Base-by-base conservation (phyloP, 1,140 invertebrate species). In the Drosophila athabasca region DNA sequence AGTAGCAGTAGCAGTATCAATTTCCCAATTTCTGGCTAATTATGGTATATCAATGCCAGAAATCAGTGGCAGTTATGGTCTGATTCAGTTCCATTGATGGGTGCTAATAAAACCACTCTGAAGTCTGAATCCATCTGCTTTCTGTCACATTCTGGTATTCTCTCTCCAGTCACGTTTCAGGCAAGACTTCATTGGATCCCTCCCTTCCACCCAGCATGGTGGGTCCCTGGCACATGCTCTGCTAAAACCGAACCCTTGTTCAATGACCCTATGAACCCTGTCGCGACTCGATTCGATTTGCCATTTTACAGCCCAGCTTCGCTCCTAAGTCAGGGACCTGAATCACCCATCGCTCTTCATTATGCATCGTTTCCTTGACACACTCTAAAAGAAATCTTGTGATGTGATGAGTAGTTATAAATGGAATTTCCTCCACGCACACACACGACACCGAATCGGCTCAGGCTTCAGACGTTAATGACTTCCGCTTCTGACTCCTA, bases 381-480 rank as follows among this genome's bases (percentile, higher is more conserved):
- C 24, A 31, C 35, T 35, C 35, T n/a, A n/a, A 52, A 31, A 35
- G 15, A 11, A 66, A 15, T 48, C 44, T 6, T 6, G 43, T 68
- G 31, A 68, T 6, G 43, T 68, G 31, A 68, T 55, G 65, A 67
- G 65, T 68, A 48, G 58, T 49, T 54, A 55, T 73, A 72, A 72
- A 72, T 65, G 51, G 59, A 62, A 54, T 50, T 66, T 64, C 53
- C 44, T 43, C 39, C 31, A 26, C 29, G 48, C 45, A 26, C 46
- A 50, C 48, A 58, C 48, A 58, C 26, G 49, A 44, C 62, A 73
- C 41, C 53, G 50, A 54, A 62, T 48, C 57, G 58, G 22, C 44
- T 22, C 35, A 29, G 35, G 11, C 11, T 13, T 22, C 35, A 73
- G 68, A 72, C 61, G 82, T 78, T 85, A 87, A 87, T 87, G 79